phyloP scores from a whole-genome alignment of 2,888 invertebrate genomes.

The Dinocampus coccinellae region DNA sequence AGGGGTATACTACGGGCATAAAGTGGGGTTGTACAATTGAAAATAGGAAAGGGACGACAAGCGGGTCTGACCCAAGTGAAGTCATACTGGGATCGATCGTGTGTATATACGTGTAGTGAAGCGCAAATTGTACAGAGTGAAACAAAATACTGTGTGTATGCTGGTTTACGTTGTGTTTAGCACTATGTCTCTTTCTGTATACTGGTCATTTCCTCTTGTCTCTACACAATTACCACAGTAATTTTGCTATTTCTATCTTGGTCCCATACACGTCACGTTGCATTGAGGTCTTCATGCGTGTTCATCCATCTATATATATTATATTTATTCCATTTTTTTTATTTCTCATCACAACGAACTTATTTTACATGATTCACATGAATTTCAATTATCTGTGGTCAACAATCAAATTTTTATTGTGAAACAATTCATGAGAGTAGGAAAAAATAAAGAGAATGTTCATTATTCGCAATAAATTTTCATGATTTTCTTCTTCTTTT shows the following conservation, averaged over 20 bases:
- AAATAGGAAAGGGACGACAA: conserved; percentile 33
- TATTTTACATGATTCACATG: too few relatives aligned
- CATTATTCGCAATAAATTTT: too few relatives aligned
- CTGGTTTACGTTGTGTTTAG: not conserved
- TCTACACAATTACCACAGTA: not conserved
- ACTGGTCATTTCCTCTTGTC: not conserved
- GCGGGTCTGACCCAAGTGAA: not conserved
- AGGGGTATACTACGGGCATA: not conserved
- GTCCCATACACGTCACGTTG: not conserved
- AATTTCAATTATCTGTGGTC: too few relatives aligned
- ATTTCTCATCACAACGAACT: not conserved
- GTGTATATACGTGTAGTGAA: conserved; percentile 6
- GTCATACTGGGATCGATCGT: conserved; percentile 15
- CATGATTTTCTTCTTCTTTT: too few relatives aligned
- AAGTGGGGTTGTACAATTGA: conserved; percentile 12
- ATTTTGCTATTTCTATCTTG: not conserved
- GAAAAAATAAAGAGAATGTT: too few relatives aligned
- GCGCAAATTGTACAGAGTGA: conserved; percentile 2
- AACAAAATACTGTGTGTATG: not conserved
- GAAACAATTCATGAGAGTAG: not conserved
- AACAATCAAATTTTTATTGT: too few relatives aligned
- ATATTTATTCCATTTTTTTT: conserved; percentile 3
- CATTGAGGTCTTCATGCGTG: not conserved
- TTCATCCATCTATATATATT: not conserved
- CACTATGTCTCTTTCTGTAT: not conserved